phyloP scores from a whole-genome alignment of 1,140 invertebrate species.

The Hestina assimilis region DNA sequence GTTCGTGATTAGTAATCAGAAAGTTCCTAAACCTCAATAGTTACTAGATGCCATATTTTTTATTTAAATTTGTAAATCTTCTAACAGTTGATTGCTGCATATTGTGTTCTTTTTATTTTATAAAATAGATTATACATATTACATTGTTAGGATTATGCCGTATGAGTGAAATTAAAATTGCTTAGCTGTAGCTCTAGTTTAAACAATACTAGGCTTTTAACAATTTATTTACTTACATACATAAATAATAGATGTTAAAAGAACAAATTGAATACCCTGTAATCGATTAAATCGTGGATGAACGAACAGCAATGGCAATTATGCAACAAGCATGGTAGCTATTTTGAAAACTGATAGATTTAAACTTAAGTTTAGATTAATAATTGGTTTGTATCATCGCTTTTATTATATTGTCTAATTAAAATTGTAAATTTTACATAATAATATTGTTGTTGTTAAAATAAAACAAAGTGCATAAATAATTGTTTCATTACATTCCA shows the following conservation, averaged over 20 bases:
- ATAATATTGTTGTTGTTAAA: conserved; percentile 72
- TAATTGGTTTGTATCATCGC: conserved; percentile 49
- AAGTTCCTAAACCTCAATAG: conserved; percentile 73
- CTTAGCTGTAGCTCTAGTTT: neutral
- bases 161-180: conserved; percentile 8
- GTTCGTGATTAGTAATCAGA: conserved; percentile 58
- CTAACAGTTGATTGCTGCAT: conserved; percentile 21
- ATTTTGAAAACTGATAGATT: neutral
- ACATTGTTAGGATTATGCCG: conserved; percentile 3
- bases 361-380: conserved; percentile 35
- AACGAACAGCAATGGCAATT: neutral
- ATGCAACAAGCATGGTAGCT: neutral
- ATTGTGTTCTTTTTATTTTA: conserved; percentile 20
- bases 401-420: conserved; percentile 64
- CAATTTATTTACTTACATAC: conserved; percentile 6
- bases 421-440: conserved; percentile 70
- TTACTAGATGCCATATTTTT: conserved; percentile 64
- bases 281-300: neutral
- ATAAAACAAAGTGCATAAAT: conserved; percentile 53
- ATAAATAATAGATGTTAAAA: neutral
- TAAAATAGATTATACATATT: neutral
- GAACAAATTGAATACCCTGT: neutral
- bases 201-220: conserved; percentile 8
- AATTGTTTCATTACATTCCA: conserved; percentile 22
- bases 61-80: conserved; percentile 22